A percentile compares a stretch with the other conserved stretches of the same genome.
phyloP scores from a whole-genome alignment of 2,113 vertebrate species.

The Saguinus midas region DNA sequence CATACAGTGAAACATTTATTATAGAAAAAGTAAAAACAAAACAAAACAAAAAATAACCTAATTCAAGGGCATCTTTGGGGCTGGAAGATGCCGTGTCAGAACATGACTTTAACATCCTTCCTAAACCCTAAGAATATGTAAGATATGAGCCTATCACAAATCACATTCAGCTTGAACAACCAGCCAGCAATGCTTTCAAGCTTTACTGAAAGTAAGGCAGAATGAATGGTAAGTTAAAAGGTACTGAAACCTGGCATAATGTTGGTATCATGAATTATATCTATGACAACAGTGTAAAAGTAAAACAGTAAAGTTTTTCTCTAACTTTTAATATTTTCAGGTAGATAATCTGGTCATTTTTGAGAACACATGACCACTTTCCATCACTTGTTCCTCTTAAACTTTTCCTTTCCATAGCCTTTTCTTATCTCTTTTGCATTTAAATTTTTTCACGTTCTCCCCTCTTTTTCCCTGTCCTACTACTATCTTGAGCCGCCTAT shows the following conservation, averaged over 20 bases:
- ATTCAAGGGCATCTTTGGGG: neutral
- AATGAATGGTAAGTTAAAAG: neutral
- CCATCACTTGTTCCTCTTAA: neutral
- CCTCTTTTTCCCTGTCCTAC: neutral
- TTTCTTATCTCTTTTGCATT: neutral
- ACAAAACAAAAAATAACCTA: neutral
- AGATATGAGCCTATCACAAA: neutral
- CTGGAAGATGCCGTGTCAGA: neutral
- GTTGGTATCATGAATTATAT: neutral
- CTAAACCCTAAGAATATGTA: neutral
- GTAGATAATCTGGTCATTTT: neutral
- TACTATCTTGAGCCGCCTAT: neutral
- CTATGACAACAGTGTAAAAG: neutral
- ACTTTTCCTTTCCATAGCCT: neutral
- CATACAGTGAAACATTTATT: neutral
- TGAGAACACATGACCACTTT: neutral
- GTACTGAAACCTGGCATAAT: neutral
- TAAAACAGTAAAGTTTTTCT: slow-evolving; percentile 9
- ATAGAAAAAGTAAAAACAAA: neutral
- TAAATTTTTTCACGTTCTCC: slow-evolving; percentile 2
- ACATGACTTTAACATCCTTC: slow-evolving; percentile 13
- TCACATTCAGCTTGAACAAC: neutral
- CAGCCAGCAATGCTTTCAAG: neutral
- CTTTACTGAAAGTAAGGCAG: slow-evolving; percentile 30
- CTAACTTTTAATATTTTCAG: slow-evolving; percentile 12